Evolutionary conservation across 1,140 invertebrate genomes (phyloP).

Genomic region (Leptinotarsa lineolata): DNA sequence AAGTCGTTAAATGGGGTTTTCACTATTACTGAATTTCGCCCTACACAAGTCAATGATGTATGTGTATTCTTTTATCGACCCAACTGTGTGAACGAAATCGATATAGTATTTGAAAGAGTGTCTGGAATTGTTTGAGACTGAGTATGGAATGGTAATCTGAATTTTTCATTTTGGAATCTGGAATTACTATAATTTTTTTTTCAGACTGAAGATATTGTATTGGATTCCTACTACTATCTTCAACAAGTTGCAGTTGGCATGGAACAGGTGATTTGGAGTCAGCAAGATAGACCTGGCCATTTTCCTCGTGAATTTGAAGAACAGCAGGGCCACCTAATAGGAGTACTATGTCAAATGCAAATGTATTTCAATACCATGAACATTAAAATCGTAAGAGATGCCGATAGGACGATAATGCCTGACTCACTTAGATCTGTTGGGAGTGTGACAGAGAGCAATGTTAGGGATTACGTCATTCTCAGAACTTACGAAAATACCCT

Average conservation of each 20-base stretch:
- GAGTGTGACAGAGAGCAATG: constrained; percentile 57
- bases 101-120: too few species aligned
- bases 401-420: constrained; percentile 64
- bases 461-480: constrained; percentile 70
- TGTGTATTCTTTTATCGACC: too few species aligned
- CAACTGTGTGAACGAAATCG: too few species aligned
- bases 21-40: too few species aligned
- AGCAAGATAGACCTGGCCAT: constrained; percentile 58
- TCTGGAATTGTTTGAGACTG: too few species aligned
- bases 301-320: constrained; percentile 63
- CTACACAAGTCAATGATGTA: too few species aligned
- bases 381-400: constrained; percentile 57
- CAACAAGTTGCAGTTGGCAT: constrained; percentile 69
- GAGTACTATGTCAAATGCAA: constrained; percentile 63
- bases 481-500: constrained; percentile 69
- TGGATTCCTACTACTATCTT: constrained; percentile 64
- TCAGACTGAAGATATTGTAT: constrained; percentile 62
- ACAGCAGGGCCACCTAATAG: constrained; percentile 62
- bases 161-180: too few species aligned
- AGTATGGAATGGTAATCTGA: too few species aligned
- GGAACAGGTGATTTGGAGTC: constrained; percentile 70
- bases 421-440: constrained; percentile 55
- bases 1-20: too few species aligned
- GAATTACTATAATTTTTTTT: background rate
- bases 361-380: constrained; percentile 63